Base-by-base conservation (phyloP, 2,113 vertebrate genomes). In the Marmota flaviventris region DNA sequence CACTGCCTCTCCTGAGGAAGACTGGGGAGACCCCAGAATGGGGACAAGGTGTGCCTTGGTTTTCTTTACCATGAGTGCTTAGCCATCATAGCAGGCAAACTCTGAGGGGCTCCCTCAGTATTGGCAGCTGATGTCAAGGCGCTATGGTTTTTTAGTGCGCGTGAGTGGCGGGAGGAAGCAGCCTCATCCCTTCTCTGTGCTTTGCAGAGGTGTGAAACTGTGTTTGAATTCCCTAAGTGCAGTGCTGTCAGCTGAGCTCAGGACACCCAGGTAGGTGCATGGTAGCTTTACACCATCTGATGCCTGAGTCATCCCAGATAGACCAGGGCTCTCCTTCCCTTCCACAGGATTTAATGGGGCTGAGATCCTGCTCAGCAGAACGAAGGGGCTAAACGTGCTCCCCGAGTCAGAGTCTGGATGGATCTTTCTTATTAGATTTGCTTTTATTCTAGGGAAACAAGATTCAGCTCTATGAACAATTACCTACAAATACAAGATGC, bases 371-470 rank as follows among this genome's bases (percentile, higher is more conserved):
- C 39, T 32, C 8, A 63, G 72, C 22, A 79, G 56, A 86, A 76
- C 11, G 7, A 58, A 2, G n/a, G 53, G 11, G 6, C 61, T 70
- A 25, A 51, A 81, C 63, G 34, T 0, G 14, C 45, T 85, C 6
- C 42, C 58, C 1, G 16, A 22, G 51, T 42, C 58, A 81, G 45
- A 85, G 73, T 27, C 67, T 39, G 77, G 48, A 48, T 72, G 37
- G 13, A 63, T 65, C 29, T 39, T 88, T 82, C 89, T 85, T 53
- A 42, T 22, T 8, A 61, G 39, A 5, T 56, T 48, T 61, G 25
- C 61, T 77, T 70, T 75, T 39, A 72, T 78, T 37, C 61, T 34
- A 27, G 39, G 45, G 79, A 96, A 61, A 53, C 34, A 63, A 92
- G 94, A 70, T 79, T 85, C 24, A 37, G 48, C 75, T 56, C 53